Conservation (phyloP, 1,140 invertebrate species). For the Euwallacea fornicatus region DNA sequence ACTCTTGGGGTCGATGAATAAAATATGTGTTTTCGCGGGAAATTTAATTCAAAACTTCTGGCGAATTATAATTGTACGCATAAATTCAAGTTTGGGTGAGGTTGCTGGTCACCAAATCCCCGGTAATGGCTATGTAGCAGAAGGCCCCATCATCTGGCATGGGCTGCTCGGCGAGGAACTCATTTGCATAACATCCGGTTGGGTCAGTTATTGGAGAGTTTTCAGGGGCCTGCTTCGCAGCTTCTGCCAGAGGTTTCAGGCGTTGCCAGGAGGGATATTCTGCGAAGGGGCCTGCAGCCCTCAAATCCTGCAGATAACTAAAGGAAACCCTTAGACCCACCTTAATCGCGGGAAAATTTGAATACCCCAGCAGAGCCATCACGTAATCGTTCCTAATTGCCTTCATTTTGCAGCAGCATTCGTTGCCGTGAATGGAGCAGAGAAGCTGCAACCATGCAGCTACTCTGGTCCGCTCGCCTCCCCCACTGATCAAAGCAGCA, state of each 20-base stretch:
- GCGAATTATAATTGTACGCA: slow-evolving; percentile 7
- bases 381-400: slow-evolving; percentile 56
- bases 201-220: slow-evolving; percentile 54
- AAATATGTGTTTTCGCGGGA: not conserved
- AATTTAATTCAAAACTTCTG: not conserved
- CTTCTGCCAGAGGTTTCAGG: slow-evolving; percentile 51
- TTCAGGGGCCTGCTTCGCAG: slow-evolving; percentile 50
- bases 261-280: slow-evolving; percentile 52
- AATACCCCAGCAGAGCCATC: slow-evolving; percentile 53
- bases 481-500: slow-evolving; percentile 46
- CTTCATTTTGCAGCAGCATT: slow-evolving; percentile 54
- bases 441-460: slow-evolving; percentile 55
- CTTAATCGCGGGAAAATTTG: too few species aligned
- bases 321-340: not conserved
- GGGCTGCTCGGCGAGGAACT: slow-evolving; percentile 54
- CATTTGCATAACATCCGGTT: slow-evolving; percentile 50
- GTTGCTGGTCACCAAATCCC: slow-evolving; percentile 49
- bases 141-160: slow-evolving; percentile 56
- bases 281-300: slow-evolving; percentile 53
- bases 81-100: slow-evolving; percentile 25
- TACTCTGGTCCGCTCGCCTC: slow-evolving; percentile 50
- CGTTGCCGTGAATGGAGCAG: slow-evolving; percentile 48
- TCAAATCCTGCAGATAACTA: slow-evolving; percentile 48
- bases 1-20: not conserved
- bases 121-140: slow-evolving; percentile 57